Conservation (phyloP, 2,797 vertebrate genomes). For the Rhinichthys osculus region DNA sequence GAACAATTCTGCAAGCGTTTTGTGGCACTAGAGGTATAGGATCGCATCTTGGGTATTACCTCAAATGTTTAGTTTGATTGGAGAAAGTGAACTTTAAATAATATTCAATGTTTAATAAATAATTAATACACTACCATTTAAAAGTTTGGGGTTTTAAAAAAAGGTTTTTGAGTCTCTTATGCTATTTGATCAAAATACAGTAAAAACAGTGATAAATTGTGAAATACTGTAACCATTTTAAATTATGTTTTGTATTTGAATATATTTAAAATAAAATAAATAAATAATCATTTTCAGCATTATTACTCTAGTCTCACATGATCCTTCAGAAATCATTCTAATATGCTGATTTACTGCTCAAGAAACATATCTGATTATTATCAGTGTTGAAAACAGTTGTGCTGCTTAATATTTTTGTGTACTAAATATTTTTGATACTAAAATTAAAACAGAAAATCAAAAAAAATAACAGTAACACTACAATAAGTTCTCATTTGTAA, state of each 20-base stretch:
- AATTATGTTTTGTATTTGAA: neutral
- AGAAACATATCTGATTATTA: neutral
- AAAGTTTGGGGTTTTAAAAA: neutral
- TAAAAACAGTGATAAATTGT: neutral
- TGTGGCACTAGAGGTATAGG: neutral
- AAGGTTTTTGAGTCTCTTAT: neutral
- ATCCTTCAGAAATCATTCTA: neutral
- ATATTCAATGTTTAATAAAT: neutral
- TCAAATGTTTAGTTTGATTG: neutral
- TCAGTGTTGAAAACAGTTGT: neutral
- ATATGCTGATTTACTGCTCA: neutral
- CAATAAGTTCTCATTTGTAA: no score
- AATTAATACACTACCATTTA: neutral
- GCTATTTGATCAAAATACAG: neutral
- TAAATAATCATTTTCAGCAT: neutral
- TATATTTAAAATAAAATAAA: no score
- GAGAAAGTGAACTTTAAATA: neutral
- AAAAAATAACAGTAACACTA: neutral
- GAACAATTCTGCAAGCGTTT: constrained; percentile 33
- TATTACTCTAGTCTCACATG: neutral
- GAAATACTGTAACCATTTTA: neutral
- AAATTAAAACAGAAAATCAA: no score
- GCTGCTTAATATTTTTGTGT: neutral
- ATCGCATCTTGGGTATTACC: neutral
- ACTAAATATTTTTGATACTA: no score